Evolutionary conservation across 2,888 invertebrate species (phyloP).

Genomic region (Lithophane semibrunnea): DNA sequence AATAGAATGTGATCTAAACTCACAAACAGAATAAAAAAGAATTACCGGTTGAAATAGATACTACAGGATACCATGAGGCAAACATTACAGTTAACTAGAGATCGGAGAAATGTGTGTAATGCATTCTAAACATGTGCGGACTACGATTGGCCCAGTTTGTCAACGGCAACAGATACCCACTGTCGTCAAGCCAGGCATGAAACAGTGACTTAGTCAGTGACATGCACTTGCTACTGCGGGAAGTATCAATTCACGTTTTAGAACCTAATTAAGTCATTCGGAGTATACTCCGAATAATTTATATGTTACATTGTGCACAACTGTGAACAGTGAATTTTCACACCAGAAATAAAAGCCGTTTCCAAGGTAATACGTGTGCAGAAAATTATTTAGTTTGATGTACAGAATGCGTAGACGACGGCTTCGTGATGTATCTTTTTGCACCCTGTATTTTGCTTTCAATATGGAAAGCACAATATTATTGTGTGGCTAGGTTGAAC

Average conservation of each 20-base stretch:
- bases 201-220: slow-evolving; percentile 7
- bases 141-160: slow-evolving; percentile 22
- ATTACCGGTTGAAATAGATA: neutral
- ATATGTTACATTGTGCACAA: too few species aligned
- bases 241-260: neutral
- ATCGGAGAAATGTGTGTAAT: slow-evolving; percentile 25
- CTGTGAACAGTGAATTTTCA: too few species aligned
- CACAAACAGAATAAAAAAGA: neutral
- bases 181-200: slow-evolving; percentile 26
- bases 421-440: too few species aligned
- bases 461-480: neutral
- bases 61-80: neutral
- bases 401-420: too few species aligned
- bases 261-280: neutral
- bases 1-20: neutral
- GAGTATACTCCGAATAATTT: too few species aligned
- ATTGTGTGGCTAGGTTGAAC: too few species aligned
- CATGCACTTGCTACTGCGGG: neutral
- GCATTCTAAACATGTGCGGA: slow-evolving; percentile 44
- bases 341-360: neutral
- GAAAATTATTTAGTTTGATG: neutral
- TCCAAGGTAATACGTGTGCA: neutral
- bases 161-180: slow-evolving; percentile 21
- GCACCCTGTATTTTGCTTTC: neutral
- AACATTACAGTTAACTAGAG: slow-evolving; percentile 3